Percentiles rank a stretch among this genome's conserved stretches.
Evolutionary conservation across 2,113 vertebrate species (phyloP).

Genomic region (Blennius ocellaris): DNA sequence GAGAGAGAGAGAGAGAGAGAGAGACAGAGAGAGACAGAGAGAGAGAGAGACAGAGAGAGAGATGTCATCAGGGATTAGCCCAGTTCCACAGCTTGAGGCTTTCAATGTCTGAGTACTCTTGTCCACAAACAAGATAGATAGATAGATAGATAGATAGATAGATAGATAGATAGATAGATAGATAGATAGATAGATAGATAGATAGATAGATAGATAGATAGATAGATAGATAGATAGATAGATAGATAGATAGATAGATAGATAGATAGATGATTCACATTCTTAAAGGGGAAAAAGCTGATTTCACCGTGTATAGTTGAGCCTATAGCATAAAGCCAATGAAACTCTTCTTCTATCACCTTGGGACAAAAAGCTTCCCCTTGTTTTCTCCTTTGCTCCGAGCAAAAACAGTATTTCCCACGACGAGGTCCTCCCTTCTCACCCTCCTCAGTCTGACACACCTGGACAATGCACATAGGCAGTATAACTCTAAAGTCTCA

Average conservation of each 20-base stretch:
- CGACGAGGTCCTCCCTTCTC: background rate
- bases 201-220: constrained; percentile 23
- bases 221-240: constrained; percentile 34
- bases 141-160: constrained; percentile 34
- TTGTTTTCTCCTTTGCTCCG: background rate
- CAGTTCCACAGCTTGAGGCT: constrained; percentile 71
- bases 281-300: no score
- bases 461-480: background rate
- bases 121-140: constrained; percentile 25
- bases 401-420: constrained; percentile 28
- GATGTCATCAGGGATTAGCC: constrained; percentile 79
- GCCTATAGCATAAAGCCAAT: background rate
- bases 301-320: no score
- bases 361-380: background rate
- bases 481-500: constrained; percentile 26
- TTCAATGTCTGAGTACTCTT: constrained; percentile 62
- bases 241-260: constrained; percentile 35
- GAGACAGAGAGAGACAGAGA: constrained; percentile 18
- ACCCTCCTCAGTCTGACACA: constrained; percentile 18
- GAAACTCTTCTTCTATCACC: background rate
- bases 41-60: background rate
- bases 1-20: background rate
- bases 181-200: constrained; percentile 19
- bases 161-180: constrained; percentile 33
- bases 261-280: constrained; percentile 20